phyloP scores from a whole-genome alignment of 1,140 invertebrate species.

The Cardiocondyla obscurior region DNA sequence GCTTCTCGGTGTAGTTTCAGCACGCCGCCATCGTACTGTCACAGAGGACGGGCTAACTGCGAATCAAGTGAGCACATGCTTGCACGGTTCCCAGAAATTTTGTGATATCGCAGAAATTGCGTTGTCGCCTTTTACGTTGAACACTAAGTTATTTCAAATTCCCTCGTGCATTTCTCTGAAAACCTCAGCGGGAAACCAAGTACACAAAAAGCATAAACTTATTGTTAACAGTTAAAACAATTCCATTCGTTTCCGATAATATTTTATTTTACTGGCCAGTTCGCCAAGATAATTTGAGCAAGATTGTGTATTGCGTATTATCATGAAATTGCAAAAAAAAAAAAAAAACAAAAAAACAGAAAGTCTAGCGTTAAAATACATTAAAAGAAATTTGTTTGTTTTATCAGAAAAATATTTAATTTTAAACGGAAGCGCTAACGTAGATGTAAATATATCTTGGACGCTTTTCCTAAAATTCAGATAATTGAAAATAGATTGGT shows the following conservation, averaged over 20 bases:
- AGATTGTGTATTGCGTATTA: background rate
- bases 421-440: background rate
- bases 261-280: background rate
- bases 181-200: background rate
- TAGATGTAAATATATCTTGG: background rate
- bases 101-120: constrained; percentile 3
- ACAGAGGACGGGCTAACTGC: background rate
- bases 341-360: background rate
- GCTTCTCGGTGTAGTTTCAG: background rate
- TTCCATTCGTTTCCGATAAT: background rate
- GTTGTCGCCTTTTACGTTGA: background rate
- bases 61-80: background rate
- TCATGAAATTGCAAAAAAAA: background rate
- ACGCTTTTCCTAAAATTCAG: background rate
- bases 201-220: background rate
- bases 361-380: too few relatives aligned
- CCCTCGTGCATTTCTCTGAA: background rate
- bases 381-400: background rate
- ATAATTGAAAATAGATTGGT: background rate
- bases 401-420: background rate
- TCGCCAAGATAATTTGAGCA: background rate
- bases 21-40: background rate
- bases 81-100: background rate
- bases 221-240: background rate
- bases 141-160: background rate